Conservation (phyloP, 2,797 vertebrate species). For the Peromyscus melanophrys region DNA sequence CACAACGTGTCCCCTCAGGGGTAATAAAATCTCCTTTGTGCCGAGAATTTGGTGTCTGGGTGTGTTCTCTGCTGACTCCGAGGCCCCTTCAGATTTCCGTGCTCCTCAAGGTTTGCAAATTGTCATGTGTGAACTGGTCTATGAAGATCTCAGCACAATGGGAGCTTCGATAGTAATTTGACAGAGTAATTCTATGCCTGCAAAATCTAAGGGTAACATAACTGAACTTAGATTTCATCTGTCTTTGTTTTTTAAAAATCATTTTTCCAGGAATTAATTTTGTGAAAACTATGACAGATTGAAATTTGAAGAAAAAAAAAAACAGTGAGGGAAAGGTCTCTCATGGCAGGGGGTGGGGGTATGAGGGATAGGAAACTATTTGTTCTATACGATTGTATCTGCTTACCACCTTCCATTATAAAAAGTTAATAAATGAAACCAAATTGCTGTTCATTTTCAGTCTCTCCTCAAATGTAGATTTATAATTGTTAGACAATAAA, state of each 20-base stretch:
- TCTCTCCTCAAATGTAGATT: conserved; percentile 40
- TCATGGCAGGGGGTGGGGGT: background rate
- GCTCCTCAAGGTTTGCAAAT: background rate
- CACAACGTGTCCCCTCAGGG: background rate
- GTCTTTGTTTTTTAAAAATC: conserved; percentile 20
- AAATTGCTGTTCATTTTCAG: background rate
- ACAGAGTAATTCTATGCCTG: background rate
- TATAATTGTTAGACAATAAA: conserved; percentile 11
- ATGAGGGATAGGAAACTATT: background rate
- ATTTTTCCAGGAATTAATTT: conserved; percentile 39
- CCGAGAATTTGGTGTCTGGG: too few species aligned
- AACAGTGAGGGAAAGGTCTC: background rate
- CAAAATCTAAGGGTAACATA: conserved; percentile 29
- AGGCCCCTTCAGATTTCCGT: background rate
- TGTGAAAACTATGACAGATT: conserved; percentile 10
- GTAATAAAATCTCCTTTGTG: too few species aligned
- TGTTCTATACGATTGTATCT: background rate
- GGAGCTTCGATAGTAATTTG: background rate
- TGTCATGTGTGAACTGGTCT: background rate
- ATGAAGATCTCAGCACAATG: background rate
- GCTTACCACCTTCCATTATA: background rate
- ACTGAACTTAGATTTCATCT: conserved; percentile 16
- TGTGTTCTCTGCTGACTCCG: background rate
- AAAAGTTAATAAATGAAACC: background rate
- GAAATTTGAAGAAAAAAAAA: background rate